Conservation (phyloP, 2,888 invertebrate genomes). For the Ganaspis brasiliensis region DNA sequence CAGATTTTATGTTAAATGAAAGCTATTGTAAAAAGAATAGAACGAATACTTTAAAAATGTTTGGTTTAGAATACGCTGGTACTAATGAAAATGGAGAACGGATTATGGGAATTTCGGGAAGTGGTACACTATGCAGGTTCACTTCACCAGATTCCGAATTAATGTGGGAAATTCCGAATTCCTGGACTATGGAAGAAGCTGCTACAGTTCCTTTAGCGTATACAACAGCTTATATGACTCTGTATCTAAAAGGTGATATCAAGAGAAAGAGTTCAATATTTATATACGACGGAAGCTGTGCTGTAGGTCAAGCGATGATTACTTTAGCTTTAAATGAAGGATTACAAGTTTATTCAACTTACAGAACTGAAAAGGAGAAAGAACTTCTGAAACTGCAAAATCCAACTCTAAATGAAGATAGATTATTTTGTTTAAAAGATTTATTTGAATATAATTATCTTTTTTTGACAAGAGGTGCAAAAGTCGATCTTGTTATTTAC, state of each 20-base stretch:
- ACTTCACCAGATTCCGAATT: slow-evolving; percentile 81
- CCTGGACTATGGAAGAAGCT: slow-evolving; percentile 85
- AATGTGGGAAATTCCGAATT: slow-evolving; percentile 83
- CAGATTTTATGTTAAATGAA: not conserved
- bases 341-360: slow-evolving; percentile 85
- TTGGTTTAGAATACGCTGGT: slow-evolving; percentile 87
- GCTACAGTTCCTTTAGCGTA: slow-evolving; percentile 86
- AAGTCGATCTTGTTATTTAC: slow-evolving; percentile 86
- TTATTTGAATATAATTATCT: slow-evolving; percentile 90
- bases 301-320: not conserved
- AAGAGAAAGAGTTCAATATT: slow-evolving; percentile 81
- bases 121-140: slow-evolving; percentile 81
- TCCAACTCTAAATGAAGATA: slow-evolving; percentile 82
- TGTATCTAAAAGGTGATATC: slow-evolving; percentile 83
- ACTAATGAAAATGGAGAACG: slow-evolving; percentile 79
- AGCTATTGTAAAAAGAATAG: not conserved
- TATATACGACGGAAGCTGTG: slow-evolving; percentile 77
- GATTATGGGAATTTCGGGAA: slow-evolving; percentile 78
- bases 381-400: slow-evolving; percentile 82
- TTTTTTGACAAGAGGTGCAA: slow-evolving; percentile 81
- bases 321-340: slow-evolving; percentile 78
- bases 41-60: not conserved
- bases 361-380: slow-evolving; percentile 82
- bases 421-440: slow-evolving; percentile 83
- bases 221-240: slow-evolving; percentile 84